Conservation (phyloP, 2,113 vertebrate genomes). For the Ictidomys tridecemlineatus region DNA sequence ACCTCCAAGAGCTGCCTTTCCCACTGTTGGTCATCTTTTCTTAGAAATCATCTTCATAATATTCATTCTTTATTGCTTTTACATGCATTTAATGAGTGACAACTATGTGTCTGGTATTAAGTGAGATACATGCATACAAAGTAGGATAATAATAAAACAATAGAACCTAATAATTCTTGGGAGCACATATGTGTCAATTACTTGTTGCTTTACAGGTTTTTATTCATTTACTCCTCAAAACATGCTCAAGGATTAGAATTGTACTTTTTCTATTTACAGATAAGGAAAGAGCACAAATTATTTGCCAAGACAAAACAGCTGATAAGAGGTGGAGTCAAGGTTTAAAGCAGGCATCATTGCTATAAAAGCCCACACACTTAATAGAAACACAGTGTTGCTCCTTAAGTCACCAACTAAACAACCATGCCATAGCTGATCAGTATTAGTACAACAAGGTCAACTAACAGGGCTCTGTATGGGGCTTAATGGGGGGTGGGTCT, state of each 20-base stretch:
- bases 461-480: neutral
- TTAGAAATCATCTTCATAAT: neutral
- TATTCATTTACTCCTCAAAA: neutral
- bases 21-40: neutral
- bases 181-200: neutral
- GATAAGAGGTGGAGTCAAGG: neutral
- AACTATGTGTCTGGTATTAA: neutral
- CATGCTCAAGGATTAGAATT: neutral
- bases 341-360: neutral
- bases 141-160: neutral
- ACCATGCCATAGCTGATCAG: neutral
- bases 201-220: neutral
- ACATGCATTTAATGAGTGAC: neutral
- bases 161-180: neutral
- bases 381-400: neutral
- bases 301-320: neutral
- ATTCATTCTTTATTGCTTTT: slow-evolving; percentile 42
- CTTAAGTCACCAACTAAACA: neutral
- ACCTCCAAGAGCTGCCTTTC: neutral
- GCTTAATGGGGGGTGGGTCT: neutral
- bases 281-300: neutral
- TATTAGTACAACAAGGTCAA: neutral
- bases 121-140: neutral
- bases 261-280: neutral
- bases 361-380: neutral